Conservation (phyloP, 2,113 vertebrate genomes). For the Chinchilla lanigera region DNA sequence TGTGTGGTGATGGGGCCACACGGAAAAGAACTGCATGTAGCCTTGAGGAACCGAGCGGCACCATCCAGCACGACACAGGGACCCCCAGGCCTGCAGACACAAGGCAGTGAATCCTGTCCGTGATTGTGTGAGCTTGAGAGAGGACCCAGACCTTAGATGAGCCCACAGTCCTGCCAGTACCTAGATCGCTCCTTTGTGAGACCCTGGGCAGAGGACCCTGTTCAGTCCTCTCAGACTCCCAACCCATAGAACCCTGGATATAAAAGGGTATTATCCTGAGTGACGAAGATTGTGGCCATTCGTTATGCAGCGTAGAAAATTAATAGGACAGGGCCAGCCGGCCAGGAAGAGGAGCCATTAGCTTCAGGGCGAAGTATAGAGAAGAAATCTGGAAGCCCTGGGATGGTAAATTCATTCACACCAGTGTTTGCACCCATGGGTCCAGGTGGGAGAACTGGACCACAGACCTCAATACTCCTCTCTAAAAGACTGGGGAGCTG, state of each 20-base stretch:
- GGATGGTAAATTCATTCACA: background rate
- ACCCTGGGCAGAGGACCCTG: background rate
- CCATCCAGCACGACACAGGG: background rate
- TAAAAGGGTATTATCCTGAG: background rate
- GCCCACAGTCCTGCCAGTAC: too few relatives aligned
- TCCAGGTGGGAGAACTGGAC: background rate
- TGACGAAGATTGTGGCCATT: background rate
- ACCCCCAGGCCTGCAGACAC: background rate
- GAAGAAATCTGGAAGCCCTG: background rate
- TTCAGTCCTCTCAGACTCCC: background rate
- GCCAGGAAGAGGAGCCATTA: background rate
- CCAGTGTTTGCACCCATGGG: background rate
- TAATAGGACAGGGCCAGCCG: background rate
- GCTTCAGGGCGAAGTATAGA: background rate
- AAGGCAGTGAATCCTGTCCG: background rate
- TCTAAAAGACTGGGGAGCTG: background rate
- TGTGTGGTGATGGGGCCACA: accelerated
- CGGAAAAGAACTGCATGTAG: background rate
- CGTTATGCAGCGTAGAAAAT: background rate
- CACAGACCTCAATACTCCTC: background rate
- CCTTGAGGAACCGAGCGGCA: background rate
- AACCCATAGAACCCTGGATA: background rate
- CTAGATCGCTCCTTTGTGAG: background rate
- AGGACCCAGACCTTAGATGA: accelerated
- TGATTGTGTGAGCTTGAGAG: background rate